phyloP scores from a whole-genome alignment of 2,888 invertebrate species.

The Brenthis daphne region DNA sequence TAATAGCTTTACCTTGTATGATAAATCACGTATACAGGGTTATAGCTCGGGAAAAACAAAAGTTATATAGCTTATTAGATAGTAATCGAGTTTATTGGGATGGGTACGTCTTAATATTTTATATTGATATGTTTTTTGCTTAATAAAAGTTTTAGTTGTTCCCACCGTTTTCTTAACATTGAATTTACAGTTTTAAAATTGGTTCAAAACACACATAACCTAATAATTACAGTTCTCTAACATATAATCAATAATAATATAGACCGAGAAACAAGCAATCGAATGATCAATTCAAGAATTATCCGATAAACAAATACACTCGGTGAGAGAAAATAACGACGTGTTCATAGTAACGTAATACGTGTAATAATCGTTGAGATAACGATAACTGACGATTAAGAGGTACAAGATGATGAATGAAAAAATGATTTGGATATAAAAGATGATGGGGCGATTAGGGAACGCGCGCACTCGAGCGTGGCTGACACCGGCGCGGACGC shows the following conservation, averaged over 20 bases:
- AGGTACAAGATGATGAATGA: constrained; percentile 72
- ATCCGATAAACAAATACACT: constrained; percentile 73
- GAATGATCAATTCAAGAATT: constrained; percentile 59
- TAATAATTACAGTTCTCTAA: constrained; percentile 67
- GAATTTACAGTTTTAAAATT: constrained; percentile 53
- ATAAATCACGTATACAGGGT: constrained; percentile 33
- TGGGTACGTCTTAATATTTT: constrained; percentile 4
- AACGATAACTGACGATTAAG: constrained; percentile 73
- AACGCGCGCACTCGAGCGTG: constrained; percentile 60
- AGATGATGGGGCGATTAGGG: constrained; percentile 70
- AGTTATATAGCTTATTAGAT: constrained; percentile 13
- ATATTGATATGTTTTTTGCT: background rate
- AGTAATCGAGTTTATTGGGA: constrained; percentile 1
- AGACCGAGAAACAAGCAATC: constrained; percentile 60
- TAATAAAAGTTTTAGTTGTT: background rate
- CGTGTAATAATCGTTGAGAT: constrained; percentile 74
- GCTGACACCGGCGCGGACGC: constrained; percentile 61
- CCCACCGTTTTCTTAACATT: constrained; percentile 43
- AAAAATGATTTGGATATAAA: constrained; percentile 75
- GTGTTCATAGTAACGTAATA: constrained; percentile 74
- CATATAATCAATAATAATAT: constrained; percentile 75
- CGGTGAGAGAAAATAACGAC: constrained; percentile 63
- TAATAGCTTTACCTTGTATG: constrained; percentile 36
- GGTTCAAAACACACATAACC: constrained; percentile 63
- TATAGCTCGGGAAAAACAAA: constrained; percentile 27